A percentile compares a stretch with the other conserved stretches of the same genome.
phyloP scores from a whole-genome alignment of 2,888 invertebrate species.

The Morpho helenor region DNA sequence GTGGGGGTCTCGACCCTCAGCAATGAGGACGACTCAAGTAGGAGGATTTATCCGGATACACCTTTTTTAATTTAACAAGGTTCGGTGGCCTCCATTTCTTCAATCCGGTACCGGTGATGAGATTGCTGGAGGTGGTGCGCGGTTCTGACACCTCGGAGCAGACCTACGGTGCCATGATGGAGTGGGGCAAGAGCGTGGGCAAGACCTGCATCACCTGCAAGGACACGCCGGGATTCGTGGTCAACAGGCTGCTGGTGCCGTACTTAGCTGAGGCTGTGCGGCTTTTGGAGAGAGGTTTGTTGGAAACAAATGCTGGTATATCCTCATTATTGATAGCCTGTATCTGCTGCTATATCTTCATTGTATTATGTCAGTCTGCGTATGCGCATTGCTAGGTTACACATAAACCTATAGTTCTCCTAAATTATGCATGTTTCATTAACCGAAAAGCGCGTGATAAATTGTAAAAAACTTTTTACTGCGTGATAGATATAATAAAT shows the following conservation, averaged over 20 bases:
- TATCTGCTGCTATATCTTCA: no score
- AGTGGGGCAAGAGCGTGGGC: conserved; percentile 89
- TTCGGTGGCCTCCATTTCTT: conserved; percentile 96
- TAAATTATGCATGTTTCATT: no score
- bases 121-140: conserved; percentile 89
- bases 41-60: no score
- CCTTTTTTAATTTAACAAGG: conserved; percentile 35
- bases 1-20: no score
- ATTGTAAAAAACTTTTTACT: no score
- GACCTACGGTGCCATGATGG: conserved; percentile 85
- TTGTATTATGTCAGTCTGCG: no score
- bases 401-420: no score
- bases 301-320: background rate
- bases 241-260: conserved; percentile 92
- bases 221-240: conserved; percentile 96
- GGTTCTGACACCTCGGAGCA: conserved; percentile 87
- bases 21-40: no score
- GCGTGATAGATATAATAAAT: no score
- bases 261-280: conserved; percentile 89
- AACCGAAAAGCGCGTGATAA: no score
- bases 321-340: no score
- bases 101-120: conserved; percentile 95
- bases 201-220: conserved; percentile 93
- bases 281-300: conserved; percentile 87
- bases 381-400: no score